A percentile compares a stretch with the other conserved stretches of the same genome.
Evolutionary conservation across 2,888 invertebrate species (phyloP).

Genomic region (Frankliniella intonsa): DNA sequence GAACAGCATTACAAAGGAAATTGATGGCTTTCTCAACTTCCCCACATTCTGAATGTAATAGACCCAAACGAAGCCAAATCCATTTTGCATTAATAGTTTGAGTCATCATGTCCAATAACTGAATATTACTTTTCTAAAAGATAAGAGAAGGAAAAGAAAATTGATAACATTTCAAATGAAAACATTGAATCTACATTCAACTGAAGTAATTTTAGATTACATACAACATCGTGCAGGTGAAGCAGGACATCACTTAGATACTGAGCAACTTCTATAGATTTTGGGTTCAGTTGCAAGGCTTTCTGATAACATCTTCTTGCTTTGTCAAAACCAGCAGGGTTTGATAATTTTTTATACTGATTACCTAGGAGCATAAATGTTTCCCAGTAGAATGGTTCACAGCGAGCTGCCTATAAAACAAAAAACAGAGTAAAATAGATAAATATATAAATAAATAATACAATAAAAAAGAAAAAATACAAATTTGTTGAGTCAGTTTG

Average conservation of each 20-base stretch:
- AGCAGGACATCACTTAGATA: slow-evolving; percentile 62
- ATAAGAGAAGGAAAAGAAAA: slow-evolving; percentile 34
- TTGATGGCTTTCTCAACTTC: slow-evolving; percentile 71
- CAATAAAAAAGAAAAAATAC: neutral
- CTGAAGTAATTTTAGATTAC: slow-evolving; percentile 30
- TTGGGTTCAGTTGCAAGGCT: slow-evolving; percentile 67
- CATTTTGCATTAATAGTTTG: slow-evolving; percentile 58
- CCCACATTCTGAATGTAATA: slow-evolving; percentile 69
- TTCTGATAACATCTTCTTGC: slow-evolving; percentile 81
- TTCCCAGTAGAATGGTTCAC: slow-evolving; percentile 67
- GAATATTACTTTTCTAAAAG: slow-evolving; percentile 57
- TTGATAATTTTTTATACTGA: slow-evolving; percentile 60
- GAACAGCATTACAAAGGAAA: slow-evolving; percentile 67
- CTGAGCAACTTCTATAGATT: slow-evolving; percentile 62
- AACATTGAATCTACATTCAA: neutral
- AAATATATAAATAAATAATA: neutral
- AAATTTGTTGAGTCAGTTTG: too few relatives aligned
- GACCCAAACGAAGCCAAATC: slow-evolving; percentile 79
- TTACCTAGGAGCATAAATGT: slow-evolving; percentile 73
- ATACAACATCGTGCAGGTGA: slow-evolving; percentile 39
- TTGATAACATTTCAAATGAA: neutral
- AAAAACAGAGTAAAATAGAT: neutral
- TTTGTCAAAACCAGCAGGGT: slow-evolving; percentile 57
- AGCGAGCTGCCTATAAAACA: slow-evolving; percentile 49
- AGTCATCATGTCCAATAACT: slow-evolving; percentile 54